Conservation (phyloP, 2,888 invertebrate genomes). For the Drosophila pseudotakahashii region DNA sequence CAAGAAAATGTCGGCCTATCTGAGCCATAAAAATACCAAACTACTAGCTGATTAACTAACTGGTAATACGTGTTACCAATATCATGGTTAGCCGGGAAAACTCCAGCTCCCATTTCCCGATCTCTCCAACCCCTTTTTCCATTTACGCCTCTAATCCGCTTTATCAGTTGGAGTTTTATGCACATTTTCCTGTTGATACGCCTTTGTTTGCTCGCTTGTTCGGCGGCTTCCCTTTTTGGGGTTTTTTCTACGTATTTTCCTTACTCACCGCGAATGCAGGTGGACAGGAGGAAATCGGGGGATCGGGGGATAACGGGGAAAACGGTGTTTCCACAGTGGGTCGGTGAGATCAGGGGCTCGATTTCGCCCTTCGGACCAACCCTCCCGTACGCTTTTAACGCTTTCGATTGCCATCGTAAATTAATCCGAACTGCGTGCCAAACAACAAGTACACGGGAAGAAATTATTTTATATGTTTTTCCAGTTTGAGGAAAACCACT, state of each 20-base stretch:
- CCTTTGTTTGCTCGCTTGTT: conserved; percentile 48
- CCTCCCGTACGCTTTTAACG: conserved; percentile 52
- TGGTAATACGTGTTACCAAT: conserved; percentile 39
- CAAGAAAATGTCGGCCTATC: conserved; percentile 50
- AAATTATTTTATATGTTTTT: neutral
- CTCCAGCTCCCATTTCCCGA: conserved; percentile 20
- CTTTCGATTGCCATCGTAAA: conserved; percentile 83
- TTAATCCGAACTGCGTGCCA: conserved; percentile 80
- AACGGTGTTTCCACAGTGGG: neutral
- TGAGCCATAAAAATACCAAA: conserved; percentile 58
- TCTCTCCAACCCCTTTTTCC: neutral
- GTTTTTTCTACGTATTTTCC: conserved; percentile 26
- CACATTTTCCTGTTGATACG: conserved; percentile 73
- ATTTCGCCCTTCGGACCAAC: conserved; percentile 31
- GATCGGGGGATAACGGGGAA: neutral
- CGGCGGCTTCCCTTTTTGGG: conserved; percentile 45
- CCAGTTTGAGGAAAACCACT: neutral
- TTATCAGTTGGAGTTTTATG: conserved; percentile 72
- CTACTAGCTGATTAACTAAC: conserved; percentile 61
- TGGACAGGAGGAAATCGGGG: conserved; percentile 6
- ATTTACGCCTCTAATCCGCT: conserved; percentile 55
- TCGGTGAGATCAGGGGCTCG: conserved; percentile 10
- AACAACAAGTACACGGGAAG: conserved; percentile 47
- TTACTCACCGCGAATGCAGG: conserved; percentile 38
- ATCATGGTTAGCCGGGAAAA: conserved; percentile 36